A percentile compares a stretch with the other conserved stretches of the same genome.
phyloP scores from a whole-genome alignment of 2,888 invertebrate genomes.

The Alloscopus bannaensis region DNA sequence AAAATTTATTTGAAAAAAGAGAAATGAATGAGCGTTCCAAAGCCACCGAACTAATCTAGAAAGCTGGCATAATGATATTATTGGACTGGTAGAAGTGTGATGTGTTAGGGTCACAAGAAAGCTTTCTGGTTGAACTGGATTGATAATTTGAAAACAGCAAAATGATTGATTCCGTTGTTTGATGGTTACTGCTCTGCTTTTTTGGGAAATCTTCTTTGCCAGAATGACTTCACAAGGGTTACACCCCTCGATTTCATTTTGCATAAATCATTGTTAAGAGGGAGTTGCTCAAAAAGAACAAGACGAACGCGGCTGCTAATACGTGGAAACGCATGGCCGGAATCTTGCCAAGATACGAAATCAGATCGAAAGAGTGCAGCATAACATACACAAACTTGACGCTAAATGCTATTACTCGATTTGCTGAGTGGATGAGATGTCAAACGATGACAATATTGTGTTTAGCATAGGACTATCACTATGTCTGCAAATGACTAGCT shows the following conservation, averaged over 20 bases:
- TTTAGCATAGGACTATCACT: no score
- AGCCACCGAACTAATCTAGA: no score
- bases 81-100: no score
- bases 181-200: constrained; percentile 41
- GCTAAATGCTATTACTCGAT: not conserved
- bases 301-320: no score
- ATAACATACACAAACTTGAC: not conserved
- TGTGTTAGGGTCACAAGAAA: no score
- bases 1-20: no score
- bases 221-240: not conserved
- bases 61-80: no score
- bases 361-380: constrained; percentile 1
- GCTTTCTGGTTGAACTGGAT: constrained; percentile 3
- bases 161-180: constrained; percentile 30
- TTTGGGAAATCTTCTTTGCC: constrained; percentile 20
- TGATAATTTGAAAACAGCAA: constrained; percentile 32
- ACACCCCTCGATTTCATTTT: constrained; percentile 31
- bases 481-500: no score
- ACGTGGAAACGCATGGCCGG: not conserved
- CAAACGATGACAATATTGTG: no score
- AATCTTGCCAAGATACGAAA: constrained; percentile 10
- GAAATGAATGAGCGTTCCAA: no score
- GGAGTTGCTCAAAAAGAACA: constrained; percentile 16
- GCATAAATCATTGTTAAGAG: constrained; percentile 31
- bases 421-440: not conserved